These are phyloP conservation scores for Eilema sororculum DNA, from an alignment of 2,888 invertebrate species.

Conservation along the genomic window DNA sequence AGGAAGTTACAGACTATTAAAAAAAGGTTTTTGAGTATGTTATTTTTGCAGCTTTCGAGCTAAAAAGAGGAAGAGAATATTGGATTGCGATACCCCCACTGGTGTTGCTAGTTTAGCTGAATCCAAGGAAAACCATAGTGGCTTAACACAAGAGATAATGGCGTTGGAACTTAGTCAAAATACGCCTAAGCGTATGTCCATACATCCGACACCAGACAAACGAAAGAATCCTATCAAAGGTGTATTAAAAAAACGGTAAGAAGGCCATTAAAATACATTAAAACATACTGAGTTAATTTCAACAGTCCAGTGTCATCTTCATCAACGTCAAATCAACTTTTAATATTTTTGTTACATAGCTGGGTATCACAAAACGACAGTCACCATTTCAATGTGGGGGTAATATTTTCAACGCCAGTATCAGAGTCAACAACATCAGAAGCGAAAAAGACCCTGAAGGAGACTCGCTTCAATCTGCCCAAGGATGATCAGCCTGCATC, in stretches of 20 bases:
- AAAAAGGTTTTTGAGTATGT: too few relatives aligned
- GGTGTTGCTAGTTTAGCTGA: conserved; percentile 76
- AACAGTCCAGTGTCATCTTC: too few relatives aligned
- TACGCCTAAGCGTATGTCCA: conserved; percentile 89
- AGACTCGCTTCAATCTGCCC: conserved; percentile 89
- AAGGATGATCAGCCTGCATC: conserved; percentile 76
- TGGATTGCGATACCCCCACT: conserved; percentile 82
- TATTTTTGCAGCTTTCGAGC: conserved; percentile 77
- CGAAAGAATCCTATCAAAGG: conserved; percentile 86
- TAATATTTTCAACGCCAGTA: conserved; percentile 94
- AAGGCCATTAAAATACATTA: too few relatives aligned
- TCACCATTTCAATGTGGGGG: conserved; percentile 88
- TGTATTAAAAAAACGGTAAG: conserved; percentile 87
- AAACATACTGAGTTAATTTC: too few relatives aligned
- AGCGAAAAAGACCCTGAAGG: conserved; percentile 80
- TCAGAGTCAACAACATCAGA: conserved; percentile 73
- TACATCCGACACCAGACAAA: conserved; percentile 82
- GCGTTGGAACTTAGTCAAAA: conserved; percentile 89
- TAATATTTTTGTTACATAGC: conserved; percentile 61
- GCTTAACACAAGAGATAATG: conserved; percentile 91
- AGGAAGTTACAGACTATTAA: too few relatives aligned
- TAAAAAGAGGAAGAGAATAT: conserved; percentile 88
- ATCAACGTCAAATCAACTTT: background rate
- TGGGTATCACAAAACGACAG: conserved; percentile 88
- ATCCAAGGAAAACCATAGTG: conserved; percentile 86